Conservation (phyloP, 2,797 vertebrate species). For the Sebastes diaconus region DNA sequence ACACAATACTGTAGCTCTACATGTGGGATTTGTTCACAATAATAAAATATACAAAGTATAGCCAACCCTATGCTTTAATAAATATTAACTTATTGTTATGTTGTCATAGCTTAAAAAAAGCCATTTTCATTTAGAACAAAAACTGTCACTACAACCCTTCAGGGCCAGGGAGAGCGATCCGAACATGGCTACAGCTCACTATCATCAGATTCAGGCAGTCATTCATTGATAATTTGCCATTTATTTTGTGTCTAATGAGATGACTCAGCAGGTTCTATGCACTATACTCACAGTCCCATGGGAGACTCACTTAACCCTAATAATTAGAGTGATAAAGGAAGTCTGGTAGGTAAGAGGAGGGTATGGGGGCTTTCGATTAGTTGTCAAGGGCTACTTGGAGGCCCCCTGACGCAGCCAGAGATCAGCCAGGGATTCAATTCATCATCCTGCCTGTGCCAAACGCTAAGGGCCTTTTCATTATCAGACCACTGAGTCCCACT, state of each 20-base stretch:
- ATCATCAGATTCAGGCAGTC: neutral
- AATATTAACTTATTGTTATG: neutral
- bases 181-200: neutral
- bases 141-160: neutral
- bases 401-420: conserved; percentile 86
- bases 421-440: conserved; percentile 87
- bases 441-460: conserved; percentile 89
- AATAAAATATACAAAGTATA: neutral
- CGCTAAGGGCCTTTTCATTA: conserved; percentile 90
- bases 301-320: conserved; percentile 67
- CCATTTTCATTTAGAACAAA: neutral
- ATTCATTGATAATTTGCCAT: conserved; percentile 3
- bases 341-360: conserved; percentile 36
- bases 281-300: conserved; percentile 22
- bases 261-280: conserved; percentile 30
- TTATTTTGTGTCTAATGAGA: conserved; percentile 12
- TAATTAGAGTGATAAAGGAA: conserved; percentile 68
- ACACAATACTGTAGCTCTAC: neutral
- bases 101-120: neutral
- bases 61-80: neutral
- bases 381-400: conserved; percentile 70
- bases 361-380: conserved; percentile 70
- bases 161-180: neutral
- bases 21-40: neutral
- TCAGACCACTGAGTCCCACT: conserved; percentile 87